A percentile compares a stretch with the other conserved stretches of the same genome.
Evolutionary conservation across 2,888 invertebrate genomes (phyloP).

Genomic region (Empis livida): DNA sequence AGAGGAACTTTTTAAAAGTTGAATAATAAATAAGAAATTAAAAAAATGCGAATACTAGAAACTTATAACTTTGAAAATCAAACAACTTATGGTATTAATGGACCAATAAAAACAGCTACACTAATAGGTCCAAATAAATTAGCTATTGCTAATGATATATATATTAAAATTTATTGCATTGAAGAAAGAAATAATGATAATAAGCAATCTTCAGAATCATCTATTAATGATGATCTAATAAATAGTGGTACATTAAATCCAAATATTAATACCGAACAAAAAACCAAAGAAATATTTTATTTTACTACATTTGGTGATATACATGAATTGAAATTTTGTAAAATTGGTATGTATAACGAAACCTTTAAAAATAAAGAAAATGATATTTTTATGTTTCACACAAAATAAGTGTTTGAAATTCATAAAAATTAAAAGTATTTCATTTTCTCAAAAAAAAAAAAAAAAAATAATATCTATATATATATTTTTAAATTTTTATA

Average conservation of each 20-base stretch:
- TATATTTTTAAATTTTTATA: conserved; percentile 17
- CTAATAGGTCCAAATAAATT: conserved; percentile 28
- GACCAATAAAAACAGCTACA: conserved; percentile 30
- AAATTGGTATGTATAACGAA: not conserved
- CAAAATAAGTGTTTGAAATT: too few species aligned
- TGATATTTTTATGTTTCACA: too few species aligned
- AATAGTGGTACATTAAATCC: not conserved
- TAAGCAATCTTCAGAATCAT: not conserved
- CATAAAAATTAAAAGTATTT: too few species aligned
- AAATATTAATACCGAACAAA: not conserved
- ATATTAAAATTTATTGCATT: conserved; percentile 33
- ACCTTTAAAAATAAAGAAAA: too few species aligned
- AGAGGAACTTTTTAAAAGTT: too few species aligned
- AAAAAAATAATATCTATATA: not conserved
- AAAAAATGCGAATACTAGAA: conserved; percentile 10
- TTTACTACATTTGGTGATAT: conserved; percentile 1
- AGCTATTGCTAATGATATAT: conserved; percentile 32
- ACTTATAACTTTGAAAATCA: conserved; percentile 34
- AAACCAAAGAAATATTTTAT: not conserved
- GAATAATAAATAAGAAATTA: not conserved
- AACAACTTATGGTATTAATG: conserved; percentile 30
- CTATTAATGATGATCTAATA: not conserved
- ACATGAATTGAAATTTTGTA: not conserved
- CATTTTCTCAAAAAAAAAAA: too few species aligned
- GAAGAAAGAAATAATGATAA: conserved; percentile 16